These are phyloP conservation scores for Plagodis dolabraria DNA, from an alignment of 2,888 invertebrate genomes.

Conservation along the genomic window DNA sequence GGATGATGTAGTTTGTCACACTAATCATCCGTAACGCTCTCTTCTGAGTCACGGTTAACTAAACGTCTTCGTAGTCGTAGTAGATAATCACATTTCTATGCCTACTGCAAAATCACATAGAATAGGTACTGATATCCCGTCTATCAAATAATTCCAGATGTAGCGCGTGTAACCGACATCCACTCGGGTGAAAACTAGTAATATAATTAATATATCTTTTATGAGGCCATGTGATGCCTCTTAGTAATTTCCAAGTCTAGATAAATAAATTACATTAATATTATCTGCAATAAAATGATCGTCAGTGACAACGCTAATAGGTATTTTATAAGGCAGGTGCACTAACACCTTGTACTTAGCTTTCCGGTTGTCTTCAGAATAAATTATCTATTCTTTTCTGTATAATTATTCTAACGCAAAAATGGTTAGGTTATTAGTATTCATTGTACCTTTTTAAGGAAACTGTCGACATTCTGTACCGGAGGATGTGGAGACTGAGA, in stretches of 20 bases:
- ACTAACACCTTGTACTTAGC: constrained; percentile 70
- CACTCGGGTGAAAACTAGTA: no score
- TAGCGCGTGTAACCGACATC: no score
- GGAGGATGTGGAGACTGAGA: constrained; percentile 27
- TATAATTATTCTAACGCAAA: constrained; percentile 38
- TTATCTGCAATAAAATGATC: constrained; percentile 21
- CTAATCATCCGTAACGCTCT: no score
- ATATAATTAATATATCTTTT: no score
- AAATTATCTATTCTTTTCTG: constrained; percentile 65
- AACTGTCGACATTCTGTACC: constrained; percentile 58
- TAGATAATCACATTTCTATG: no score
- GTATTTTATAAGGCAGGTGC: constrained; percentile 60
- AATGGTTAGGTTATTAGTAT: constrained; percentile 32
- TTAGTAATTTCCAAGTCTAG: neutral
- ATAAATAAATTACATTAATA: neutral
- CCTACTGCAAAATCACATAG: no score
- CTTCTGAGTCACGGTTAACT: no score
- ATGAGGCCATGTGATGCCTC: no score
- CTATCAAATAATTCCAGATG: no score
- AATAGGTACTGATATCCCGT: no score
- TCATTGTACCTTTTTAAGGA: constrained; percentile 48
- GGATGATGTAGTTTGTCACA: no score
- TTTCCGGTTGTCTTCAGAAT: constrained; percentile 70
- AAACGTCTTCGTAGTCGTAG: no score
- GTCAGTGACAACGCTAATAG: constrained; percentile 43